Evolutionary conservation across 2,888 invertebrate genomes (phyloP), one percentile per base, ranked within the genome.

Genomic region (Acholoe squamosa): DNA sequence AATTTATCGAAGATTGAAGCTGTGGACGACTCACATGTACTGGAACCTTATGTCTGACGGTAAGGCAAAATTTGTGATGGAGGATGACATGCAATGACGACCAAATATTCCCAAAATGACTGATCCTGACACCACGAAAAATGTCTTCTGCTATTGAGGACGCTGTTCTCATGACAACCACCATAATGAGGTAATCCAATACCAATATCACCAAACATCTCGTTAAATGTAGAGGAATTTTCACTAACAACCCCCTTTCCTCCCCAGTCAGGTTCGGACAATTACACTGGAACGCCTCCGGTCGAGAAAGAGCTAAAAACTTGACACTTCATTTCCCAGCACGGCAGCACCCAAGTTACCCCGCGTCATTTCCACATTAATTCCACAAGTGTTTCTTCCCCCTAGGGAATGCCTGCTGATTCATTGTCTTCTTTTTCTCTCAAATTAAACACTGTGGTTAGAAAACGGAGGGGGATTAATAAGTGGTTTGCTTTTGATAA

Each of bases 351-450:
- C 22, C 19, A n/a, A 61, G 61, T 61, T 61, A 61, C 61, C 61
- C 22, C 61, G 61, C 61, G 22, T 61, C 61, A 61, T 61, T 61
- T 61, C 19, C 61, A 61, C 61, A 61, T 61, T 61, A 61, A 61
- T 61, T 61, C 61, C 61, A 61, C n/a, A 61, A 61, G 61, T 61
- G 61, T 61, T 61, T 61, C 61, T 19, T 19, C 14, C 61, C 61
- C 22, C 61, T 19, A 19, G 61, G 61, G n/a, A 10, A 3, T 14
- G 3, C 22, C 61, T n/a, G 61, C 5, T 61, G 61, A 61, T 61
- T 61, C 61, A 61, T n/a, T 14, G 61, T 61, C 1, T 61, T 61
- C 7, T 61, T 61, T n/a, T n/a, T 43, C 43, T 43, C 43, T 43
- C 43, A 43, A 43, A 43, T n/a, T 7, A 61, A n/a, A 19, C 61